Conservation (phyloP, 2,797 vertebrate species). For the Urosaurus nigricauda region DNA sequence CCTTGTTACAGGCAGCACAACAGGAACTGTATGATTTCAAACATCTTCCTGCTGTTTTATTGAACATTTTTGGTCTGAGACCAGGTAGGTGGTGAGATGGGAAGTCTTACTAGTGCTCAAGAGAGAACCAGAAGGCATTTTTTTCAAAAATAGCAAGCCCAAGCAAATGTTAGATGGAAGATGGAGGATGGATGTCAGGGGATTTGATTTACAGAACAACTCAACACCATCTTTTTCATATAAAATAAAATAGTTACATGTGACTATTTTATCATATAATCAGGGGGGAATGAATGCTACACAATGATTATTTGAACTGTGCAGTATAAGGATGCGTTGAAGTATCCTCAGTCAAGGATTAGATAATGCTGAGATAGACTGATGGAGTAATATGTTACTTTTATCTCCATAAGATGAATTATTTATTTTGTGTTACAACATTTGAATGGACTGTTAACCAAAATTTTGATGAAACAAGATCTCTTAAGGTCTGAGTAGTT, state of each 20-base stretch:
- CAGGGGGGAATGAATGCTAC: neutral
- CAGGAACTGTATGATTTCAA: neutral
- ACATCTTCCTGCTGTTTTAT: constrained; percentile 8
- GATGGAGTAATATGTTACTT: neutral
- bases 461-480: neutral
- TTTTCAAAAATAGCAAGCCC: neutral
- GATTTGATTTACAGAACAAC: neutral
- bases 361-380: neutral
- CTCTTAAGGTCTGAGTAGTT: neutral
- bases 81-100: neutral
- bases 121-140: neutral
- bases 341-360: neutral
- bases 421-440: neutral
- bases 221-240: neutral
- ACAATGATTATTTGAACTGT: neutral
- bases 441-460: neutral
- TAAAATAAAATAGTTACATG: constrained; percentile 11
- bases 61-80: constrained; percentile 5
- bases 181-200: neutral
- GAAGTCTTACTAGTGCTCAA: constrained; percentile 26
- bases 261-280: neutral
- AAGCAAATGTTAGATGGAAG: neutral
- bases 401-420: neutral
- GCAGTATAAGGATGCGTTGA: neutral
- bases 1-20: constrained; percentile 8